These are phyloP conservation scores for Mormyrus iriodes DNA, from an alignment of 2,113 vertebrate species.

Conservation along the genomic window DNA sequence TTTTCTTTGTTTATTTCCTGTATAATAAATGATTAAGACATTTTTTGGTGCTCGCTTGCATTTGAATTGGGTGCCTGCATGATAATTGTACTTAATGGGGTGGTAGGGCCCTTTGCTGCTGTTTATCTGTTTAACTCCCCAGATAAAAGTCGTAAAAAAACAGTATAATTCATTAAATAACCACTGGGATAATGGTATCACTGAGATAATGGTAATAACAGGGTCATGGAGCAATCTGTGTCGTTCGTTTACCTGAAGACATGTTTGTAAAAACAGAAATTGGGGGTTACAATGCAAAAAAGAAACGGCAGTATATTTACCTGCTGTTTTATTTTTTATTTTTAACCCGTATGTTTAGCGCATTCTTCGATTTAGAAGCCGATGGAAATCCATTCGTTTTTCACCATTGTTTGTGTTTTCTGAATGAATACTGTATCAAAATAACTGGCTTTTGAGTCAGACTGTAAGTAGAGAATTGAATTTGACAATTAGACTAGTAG, in stretches of 20 bases:
- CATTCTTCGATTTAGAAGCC: background rate
- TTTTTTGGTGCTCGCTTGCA: conserved; percentile 45
- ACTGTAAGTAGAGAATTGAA: conserved; percentile 20
- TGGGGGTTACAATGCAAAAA: background rate
- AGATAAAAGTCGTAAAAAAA: conserved; percentile 8
- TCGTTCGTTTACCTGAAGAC: background rate
- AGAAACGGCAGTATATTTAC: background rate
- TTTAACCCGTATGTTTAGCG: background rate
- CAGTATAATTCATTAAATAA: background rate
- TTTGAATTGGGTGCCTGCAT: conserved; percentile 40
- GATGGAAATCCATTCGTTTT: background rate
- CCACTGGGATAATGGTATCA: background rate
- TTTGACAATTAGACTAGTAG: conserved; percentile 27
- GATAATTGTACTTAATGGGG: conserved; percentile 42
- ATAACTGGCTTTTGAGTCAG: conserved; percentile 23
- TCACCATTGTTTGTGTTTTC: background rate
- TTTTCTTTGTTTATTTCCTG: conserved; percentile 25
- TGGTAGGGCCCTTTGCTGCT: conserved; percentile 24
- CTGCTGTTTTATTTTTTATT: background rate
- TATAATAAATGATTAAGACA: conserved; percentile 39
- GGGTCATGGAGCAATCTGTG: background rate
- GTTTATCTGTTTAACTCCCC: background rate
- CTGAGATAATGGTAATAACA: background rate
- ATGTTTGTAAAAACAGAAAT: background rate
- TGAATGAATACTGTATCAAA: conserved; percentile 1